phyloP scores from a whole-genome alignment of 30 jellyfish, hydroid and myxozoan species.

The Cassiopea xamachana region DNA sequence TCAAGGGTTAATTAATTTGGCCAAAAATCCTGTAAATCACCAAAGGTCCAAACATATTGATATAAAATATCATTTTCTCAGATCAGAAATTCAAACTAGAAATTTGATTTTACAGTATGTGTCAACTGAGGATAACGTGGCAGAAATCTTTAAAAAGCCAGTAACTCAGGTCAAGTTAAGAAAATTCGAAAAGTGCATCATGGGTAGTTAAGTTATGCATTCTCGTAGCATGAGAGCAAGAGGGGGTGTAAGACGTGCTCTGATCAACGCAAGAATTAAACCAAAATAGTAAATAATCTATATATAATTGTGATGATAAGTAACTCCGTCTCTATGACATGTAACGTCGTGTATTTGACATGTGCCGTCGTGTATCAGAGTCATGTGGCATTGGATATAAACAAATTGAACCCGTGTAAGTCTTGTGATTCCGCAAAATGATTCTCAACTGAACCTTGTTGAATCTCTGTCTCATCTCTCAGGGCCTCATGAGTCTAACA shows the following conservation, averaged over 20 bases:
- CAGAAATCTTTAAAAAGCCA: constrained; percentile 76
- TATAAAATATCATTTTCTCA: constrained; percentile 43
- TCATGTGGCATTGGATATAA: background rate
- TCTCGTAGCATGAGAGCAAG: background rate
- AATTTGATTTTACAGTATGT: constrained; percentile 42
- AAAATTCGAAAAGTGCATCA: constrained; percentile 15
- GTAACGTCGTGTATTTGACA: background rate
- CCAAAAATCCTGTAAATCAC: constrained; percentile 34
- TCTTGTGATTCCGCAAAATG: background rate
- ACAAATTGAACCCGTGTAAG: background rate
- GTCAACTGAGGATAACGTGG: constrained; percentile 48
- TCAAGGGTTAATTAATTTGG: constrained; percentile 34
- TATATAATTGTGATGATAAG: background rate
- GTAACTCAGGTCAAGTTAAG: constrained; percentile 15
- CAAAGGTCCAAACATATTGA: constrained; percentile 49
- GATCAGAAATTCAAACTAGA: constrained; percentile 30
- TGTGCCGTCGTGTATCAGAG: background rate
- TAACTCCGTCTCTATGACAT: background rate
- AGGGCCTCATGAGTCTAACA: background rate
- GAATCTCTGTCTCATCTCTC: background rate
- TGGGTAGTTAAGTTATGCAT: constrained; percentile 12
- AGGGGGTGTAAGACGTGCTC: background rate
- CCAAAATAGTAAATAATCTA: background rate
- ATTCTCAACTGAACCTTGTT: background rate
- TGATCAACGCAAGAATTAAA: background rate